phyloP scores from a whole-genome alignment of 2,113 vertebrate species.

The Antennarius striatus region DNA sequence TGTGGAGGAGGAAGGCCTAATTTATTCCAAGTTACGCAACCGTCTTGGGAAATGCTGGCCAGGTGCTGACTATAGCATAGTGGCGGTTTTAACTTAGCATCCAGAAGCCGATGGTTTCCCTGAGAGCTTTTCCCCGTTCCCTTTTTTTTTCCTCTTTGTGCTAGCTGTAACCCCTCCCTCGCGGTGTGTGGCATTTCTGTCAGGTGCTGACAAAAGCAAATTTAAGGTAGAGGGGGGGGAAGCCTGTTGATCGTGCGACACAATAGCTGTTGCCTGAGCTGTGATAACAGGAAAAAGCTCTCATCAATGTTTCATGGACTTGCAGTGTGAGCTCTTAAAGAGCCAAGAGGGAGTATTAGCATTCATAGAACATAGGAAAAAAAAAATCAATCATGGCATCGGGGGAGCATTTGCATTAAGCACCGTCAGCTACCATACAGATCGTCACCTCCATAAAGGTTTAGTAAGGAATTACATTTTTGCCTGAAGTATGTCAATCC shows the following conservation, averaged over 20 bases:
- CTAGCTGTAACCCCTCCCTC: conserved; percentile 19
- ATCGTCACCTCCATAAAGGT: conserved; percentile 1
- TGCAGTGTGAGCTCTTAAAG: conserved; percentile 39
- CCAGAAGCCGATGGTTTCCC: conserved; percentile 49
- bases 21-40: conserved; percentile 78
- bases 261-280: conserved; percentile 66
- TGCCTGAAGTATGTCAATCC: neutral
- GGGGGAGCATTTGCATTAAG: neutral
- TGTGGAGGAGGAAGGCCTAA: conserved; percentile 76
- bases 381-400: conserved; percentile 2
- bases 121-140: conserved; percentile 54
- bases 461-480: neutral
- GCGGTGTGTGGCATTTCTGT: conserved; percentile 45
- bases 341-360: conserved; percentile 27
- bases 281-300: conserved; percentile 48
- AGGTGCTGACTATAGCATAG: conserved; percentile 55
- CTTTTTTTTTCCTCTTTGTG: conserved; percentile 6
- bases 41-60: conserved; percentile 71
- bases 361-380: conserved; percentile 11
- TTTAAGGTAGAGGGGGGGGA: conserved; percentile 45
- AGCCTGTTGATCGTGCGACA: conserved; percentile 58
- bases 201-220: conserved; percentile 63
- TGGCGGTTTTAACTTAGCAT: conserved; percentile 53
- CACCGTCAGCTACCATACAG: neutral
- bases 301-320: conserved; percentile 61